These are phyloP conservation scores for Teleopsis dalmanni DNA, from an alignment of 1,140 invertebrate genomes.

Conservation along the genomic window DNA sequence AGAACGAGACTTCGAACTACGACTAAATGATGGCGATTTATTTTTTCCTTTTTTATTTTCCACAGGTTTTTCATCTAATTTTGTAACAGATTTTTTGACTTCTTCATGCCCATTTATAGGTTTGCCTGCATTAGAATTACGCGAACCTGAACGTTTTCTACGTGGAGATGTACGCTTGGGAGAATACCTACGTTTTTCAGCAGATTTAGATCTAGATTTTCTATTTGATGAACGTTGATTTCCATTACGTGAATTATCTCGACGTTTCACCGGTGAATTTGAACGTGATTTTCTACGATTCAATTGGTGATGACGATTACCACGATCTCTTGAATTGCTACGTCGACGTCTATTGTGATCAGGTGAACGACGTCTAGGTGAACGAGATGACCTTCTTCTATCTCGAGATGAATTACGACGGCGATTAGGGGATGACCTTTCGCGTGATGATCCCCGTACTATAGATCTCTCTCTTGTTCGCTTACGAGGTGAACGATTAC, in stretches of 20 bases:
- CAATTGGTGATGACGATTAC: conserved; percentile 14
- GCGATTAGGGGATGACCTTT: conserved; percentile 6
- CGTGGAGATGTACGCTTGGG: conserved; percentile 5
- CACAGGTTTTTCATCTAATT: conserved; percentile 10
- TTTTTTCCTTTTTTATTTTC: background rate
- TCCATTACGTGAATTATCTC: conserved; percentile 23
- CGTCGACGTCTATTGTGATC: conserved; percentile 6
- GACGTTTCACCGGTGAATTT: conserved; percentile 18
- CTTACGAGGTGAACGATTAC: conserved; percentile 22
- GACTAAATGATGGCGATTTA: background rate
- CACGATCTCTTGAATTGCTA: conserved; percentile 16
- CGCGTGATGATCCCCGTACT: conserved; percentile 2
- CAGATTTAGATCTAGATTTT: conserved; percentile 16
- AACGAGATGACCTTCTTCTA: conserved; percentile 24
- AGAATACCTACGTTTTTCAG: conserved; percentile 11
- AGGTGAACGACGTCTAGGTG: conserved; percentile 22
- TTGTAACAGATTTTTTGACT: conserved; percentile 17
- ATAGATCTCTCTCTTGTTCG: conserved; percentile 21
- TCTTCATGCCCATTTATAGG: conserved; percentile 31
- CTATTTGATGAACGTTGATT: conserved; percentile 19
- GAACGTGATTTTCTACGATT: conserved; percentile 22
- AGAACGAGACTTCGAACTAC: background rate
- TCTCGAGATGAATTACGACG: conserved; percentile 17
- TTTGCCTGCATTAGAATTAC: conserved; percentile 26
- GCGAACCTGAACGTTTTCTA: conserved; percentile 39